Evolutionary conservation across 2,113 vertebrate genomes (phyloP).

Genomic region (Bucco capensis): DNA sequence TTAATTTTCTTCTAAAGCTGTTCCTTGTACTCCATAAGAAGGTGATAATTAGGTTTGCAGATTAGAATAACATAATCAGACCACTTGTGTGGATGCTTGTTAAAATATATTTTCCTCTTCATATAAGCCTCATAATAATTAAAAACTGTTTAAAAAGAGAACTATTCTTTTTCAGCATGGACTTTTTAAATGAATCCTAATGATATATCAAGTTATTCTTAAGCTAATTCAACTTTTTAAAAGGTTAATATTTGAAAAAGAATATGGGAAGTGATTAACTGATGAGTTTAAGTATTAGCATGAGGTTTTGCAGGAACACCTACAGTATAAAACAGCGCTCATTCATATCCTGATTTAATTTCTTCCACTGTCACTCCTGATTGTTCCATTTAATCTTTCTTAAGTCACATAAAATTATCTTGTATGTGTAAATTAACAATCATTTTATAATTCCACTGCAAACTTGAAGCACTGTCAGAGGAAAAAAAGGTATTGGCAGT

Average conservation of each 20-base stretch:
- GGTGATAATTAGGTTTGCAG: constrained; percentile 98
- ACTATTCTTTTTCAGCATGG: constrained; percentile 49
- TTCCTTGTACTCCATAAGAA: constrained; percentile 83
- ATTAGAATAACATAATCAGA: constrained; percentile 93
- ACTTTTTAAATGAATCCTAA: constrained; percentile 51
- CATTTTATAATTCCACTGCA: constrained; percentile 56
- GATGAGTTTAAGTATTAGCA: constrained; percentile 65
- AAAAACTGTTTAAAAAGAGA: constrained; percentile 68
- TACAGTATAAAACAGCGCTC: constrained; percentile 63
- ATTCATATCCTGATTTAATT: constrained; percentile 79
- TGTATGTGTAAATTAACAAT: constrained; percentile 67
- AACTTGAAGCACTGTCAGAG: constrained; percentile 33
- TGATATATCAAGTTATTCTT: constrained; percentile 60
- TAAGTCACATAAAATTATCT: constrained; percentile 66
- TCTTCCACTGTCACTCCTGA: constrained; percentile 66
- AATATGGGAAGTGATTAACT: constrained; percentile 64
- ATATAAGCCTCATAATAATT: constrained; percentile 72
- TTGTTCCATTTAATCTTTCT: constrained; percentile 71
- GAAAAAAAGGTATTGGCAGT: background rate
- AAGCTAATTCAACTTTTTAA: constrained; percentile 55
- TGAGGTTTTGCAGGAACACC: constrained; percentile 65
- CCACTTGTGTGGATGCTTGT: constrained; percentile 81
- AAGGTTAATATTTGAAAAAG: constrained; percentile 69
- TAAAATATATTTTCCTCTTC: constrained; percentile 84
- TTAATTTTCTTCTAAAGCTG: constrained; percentile 90